phyloP scores from a whole-genome alignment of 2,888 invertebrate genomes.

The Tolmerus cingulatus region DNA sequence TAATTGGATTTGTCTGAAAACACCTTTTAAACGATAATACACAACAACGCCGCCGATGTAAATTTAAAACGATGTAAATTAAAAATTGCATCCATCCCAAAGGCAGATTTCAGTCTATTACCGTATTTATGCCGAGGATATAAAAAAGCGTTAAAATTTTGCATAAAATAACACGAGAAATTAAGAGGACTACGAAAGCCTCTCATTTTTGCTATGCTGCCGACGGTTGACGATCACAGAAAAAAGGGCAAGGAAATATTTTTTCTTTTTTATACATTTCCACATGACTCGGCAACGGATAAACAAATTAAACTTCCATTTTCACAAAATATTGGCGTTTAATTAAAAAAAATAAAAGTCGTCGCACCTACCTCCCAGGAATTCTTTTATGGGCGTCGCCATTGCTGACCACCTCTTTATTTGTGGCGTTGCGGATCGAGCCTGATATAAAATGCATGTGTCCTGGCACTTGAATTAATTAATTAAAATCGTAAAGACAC shows the following conservation, averaged over 20 bases:
- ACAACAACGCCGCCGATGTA: not conserved
- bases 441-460: not conserved
- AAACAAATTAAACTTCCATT: conserved; percentile 17
- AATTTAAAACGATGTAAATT: not conserved
- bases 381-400: not conserved
- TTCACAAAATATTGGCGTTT: not conserved
- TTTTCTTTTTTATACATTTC: not conserved
- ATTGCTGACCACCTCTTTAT: not conserved
- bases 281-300: not conserved
- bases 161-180: not conserved
- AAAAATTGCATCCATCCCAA: not conserved
- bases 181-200: not conserved
- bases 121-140: not conserved
- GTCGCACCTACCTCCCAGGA: conserved; percentile 11
- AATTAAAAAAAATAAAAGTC: not conserved
- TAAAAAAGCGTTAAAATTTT: not conserved
- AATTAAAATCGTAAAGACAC: not conserved
- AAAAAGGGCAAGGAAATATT: not conserved
- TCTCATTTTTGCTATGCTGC: not conserved
- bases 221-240: not conserved
- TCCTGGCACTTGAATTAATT: conserved; percentile 13
- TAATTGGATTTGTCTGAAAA: not conserved
- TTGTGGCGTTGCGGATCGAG: not conserved
- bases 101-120: not conserved
- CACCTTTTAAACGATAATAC: not conserved